Evolutionary conservation across 2,797 vertebrate genomes (phyloP).

Genomic region (Onychomys leucogaster): DNA sequence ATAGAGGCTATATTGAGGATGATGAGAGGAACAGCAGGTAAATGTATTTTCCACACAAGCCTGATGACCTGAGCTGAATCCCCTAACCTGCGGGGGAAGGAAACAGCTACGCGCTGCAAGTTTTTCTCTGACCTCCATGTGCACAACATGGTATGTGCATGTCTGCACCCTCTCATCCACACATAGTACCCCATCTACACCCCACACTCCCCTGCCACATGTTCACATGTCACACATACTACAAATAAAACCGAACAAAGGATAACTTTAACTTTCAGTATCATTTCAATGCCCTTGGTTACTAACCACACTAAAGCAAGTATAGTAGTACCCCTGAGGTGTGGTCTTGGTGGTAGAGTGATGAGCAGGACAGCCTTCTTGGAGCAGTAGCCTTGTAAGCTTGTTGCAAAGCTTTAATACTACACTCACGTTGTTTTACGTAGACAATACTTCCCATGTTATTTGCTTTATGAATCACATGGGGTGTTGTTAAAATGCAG

Average conservation of each 20-base stretch:
- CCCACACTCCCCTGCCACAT: not conserved
- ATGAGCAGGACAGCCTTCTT: not conserved
- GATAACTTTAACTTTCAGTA: not conserved
- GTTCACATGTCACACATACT: not conserved
- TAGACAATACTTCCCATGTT: not conserved
- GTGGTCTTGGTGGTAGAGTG: not conserved
- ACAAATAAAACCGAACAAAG: not conserved
- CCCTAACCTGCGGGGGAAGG: not conserved
- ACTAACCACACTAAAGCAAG: not conserved
- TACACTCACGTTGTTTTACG: not conserved
- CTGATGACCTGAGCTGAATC: not conserved
- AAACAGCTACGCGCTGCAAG: not conserved
- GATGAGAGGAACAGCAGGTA: not conserved
- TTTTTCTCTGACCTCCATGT: not conserved
- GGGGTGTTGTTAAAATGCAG: not conserved
- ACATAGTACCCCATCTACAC: not conserved
- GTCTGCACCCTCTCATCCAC: not conserved
- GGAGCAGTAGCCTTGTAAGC: not conserved
- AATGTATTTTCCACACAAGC: not conserved
- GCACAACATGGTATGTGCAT: too few species aligned
- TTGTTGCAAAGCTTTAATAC: not conserved
- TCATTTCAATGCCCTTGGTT: not conserved
- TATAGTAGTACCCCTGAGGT: not conserved
- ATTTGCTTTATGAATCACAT: not conserved
- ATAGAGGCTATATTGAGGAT: not conserved